These are phyloP conservation scores for Megaceryle alcyon DNA, from an alignment of 2,797 vertebrate species.

Conservation along the genomic window DNA sequence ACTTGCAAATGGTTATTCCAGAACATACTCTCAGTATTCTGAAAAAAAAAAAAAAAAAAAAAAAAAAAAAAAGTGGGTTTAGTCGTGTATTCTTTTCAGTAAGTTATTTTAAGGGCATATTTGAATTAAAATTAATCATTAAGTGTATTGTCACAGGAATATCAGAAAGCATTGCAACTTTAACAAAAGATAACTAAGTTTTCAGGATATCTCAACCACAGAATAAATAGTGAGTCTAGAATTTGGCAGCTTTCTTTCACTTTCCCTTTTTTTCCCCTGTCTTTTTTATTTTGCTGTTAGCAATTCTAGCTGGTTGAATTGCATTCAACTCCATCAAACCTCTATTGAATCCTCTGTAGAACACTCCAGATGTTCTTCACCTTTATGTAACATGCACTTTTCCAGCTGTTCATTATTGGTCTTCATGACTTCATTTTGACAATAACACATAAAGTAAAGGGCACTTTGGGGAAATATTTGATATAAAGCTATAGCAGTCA, in stretches of 20 bases:
- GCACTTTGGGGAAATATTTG: slow-evolving; percentile 57
- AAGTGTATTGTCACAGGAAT: slow-evolving; percentile 32
- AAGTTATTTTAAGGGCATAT: neutral
- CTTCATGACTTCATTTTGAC: slow-evolving; percentile 12
- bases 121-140: neutral
- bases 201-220: slow-evolving; percentile 32
- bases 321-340: neutral
- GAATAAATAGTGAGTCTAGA: slow-evolving; percentile 10
- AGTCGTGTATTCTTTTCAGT: neutral
- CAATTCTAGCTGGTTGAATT: slow-evolving; percentile 31
- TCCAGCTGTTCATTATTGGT: neutral
- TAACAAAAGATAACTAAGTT: slow-evolving; percentile 62
- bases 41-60: slow-evolving; percentile 33
- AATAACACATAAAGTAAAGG: slow-evolving; percentile 48
- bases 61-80: slow-evolving; percentile 9
- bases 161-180: slow-evolving; percentile 19
- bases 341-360: slow-evolving; percentile 27
- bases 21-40: neutral
- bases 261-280: neutral
- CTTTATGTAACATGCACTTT: neutral
- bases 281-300: slow-evolving; percentile 25
- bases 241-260: neutral
- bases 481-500: slow-evolving; percentile 54
- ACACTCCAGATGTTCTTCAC: neutral
- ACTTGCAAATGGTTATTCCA: neutral